A percentile compares a stretch with the other conserved stretches of the same genome.
Conservation (phyloP, 1,140 invertebrate genomes). For the Drosophila insularis region DNA sequence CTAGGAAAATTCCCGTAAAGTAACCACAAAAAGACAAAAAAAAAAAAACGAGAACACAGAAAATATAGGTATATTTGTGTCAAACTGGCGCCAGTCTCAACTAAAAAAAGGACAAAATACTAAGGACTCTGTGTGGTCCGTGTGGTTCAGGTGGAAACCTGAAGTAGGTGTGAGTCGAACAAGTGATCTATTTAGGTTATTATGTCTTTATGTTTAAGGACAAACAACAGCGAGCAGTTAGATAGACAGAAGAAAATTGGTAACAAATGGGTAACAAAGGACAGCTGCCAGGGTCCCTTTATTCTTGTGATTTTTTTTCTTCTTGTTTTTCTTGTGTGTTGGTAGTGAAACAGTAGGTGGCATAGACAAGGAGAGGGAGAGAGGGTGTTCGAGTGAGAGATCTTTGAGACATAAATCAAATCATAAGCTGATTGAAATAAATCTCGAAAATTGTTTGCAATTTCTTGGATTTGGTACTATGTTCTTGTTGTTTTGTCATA, state of each 20-base stretch:
- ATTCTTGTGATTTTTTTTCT: background rate
- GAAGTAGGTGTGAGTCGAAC: slow-evolving; percentile 68
- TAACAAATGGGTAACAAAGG: slow-evolving; percentile 25
- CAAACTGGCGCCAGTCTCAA: slow-evolving; percentile 66
- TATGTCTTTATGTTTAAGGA: slow-evolving; percentile 73
- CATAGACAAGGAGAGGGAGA: slow-evolving; percentile 19
- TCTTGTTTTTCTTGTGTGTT: slow-evolving; percentile 42
- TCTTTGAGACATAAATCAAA: slow-evolving; percentile 63
- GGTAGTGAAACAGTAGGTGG: slow-evolving; percentile 68
- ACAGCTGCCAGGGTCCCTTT: slow-evolving; percentile 51
- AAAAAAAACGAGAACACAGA: slow-evolving; percentile 23
- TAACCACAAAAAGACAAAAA: slow-evolving; percentile 12
- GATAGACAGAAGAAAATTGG: background rate
- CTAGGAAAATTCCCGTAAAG: slow-evolving; percentile 15
- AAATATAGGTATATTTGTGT: slow-evolving; percentile 37
- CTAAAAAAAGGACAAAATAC: background rate
- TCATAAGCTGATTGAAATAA: slow-evolving; percentile 54
- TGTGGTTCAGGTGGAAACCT: slow-evolving; percentile 4
- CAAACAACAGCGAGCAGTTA: slow-evolving; percentile 19
- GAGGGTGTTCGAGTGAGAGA: slow-evolving; percentile 2
- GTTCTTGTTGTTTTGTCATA: slow-evolving; percentile 53
- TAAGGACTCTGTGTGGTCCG: slow-evolving; percentile 14
- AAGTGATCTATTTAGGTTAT: slow-evolving; percentile 79
- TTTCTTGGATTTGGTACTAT: background rate
- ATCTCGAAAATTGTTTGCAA: slow-evolving; percentile 32